Conservation (phyloP, 2,113 vertebrate species). For the Sardina pilchardus region DNA sequence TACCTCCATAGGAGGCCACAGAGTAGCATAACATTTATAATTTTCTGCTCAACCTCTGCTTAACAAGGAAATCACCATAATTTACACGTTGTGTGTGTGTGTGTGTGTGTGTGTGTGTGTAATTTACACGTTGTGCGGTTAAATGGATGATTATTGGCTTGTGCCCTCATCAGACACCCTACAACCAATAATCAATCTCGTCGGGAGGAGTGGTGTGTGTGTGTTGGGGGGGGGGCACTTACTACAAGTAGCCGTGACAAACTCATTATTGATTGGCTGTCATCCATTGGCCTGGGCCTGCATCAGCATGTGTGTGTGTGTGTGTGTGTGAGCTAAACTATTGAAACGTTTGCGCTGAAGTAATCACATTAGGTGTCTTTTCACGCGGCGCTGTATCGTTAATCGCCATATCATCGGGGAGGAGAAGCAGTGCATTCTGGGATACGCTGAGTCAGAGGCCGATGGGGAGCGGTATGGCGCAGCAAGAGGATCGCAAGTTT, state of each 20-base stretch:
- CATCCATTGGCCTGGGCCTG: slow-evolving; percentile 55
- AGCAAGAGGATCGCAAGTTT: too few relatives aligned
- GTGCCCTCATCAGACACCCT: slow-evolving; percentile 60
- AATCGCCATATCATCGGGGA: slow-evolving; percentile 68
- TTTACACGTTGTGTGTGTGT: slow-evolving; percentile 44
- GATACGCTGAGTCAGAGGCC: slow-evolving; percentile 59
- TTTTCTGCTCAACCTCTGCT: not conserved
- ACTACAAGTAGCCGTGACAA: slow-evolving; percentile 53
- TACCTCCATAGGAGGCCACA: slow-evolving; percentile 20
- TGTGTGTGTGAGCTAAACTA: too few relatives aligned
- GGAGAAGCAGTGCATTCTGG: slow-evolving; percentile 38
- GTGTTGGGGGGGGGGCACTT: not conserved
- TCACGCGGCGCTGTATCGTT: slow-evolving; percentile 66
- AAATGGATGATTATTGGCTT: slow-evolving; percentile 57
- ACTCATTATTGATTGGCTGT: slow-evolving; percentile 72
- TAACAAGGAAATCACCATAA: slow-evolving; percentile 55
- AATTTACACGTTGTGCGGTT: slow-evolving; percentile 50
- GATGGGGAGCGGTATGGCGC: slow-evolving; percentile 43
- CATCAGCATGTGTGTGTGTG: slow-evolving; percentile 61
- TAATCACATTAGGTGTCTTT: slow-evolving; percentile 75
- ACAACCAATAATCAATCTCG: slow-evolving; percentile 65
- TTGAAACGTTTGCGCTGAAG: slow-evolving; percentile 68
- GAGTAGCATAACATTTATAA: not conserved
- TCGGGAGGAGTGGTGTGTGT: slow-evolving; percentile 11
- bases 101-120: too few relatives aligned